Percentiles rank a stretch among this genome's conserved stretches.
Evolutionary conservation across 2,888 invertebrate genomes (phyloP).

Genomic region (Deroplatys truncata): DNA sequence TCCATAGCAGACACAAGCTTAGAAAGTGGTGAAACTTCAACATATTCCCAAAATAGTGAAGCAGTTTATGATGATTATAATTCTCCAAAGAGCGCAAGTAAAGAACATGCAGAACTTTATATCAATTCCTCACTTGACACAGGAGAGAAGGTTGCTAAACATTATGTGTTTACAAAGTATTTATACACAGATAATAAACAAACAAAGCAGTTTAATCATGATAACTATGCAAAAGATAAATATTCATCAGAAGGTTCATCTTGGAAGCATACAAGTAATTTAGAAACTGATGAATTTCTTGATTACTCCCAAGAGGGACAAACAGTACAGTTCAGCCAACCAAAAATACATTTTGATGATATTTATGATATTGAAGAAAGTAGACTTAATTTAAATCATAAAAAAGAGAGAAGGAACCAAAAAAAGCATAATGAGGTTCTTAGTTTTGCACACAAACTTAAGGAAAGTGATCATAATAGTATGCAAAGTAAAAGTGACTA

Average conservation of each 20-base stretch:
- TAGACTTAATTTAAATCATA: too few relatives aligned
- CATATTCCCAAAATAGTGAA: neutral
- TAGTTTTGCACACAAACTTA: neutral
- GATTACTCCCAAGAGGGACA: neutral
- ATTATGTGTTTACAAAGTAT: neutral
- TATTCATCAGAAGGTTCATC: neutral
- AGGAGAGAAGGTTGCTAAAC: neutral
- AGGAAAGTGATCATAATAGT: neutral
- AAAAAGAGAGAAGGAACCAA: too few relatives aligned
- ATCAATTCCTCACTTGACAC: neutral
- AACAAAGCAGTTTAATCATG: neutral
- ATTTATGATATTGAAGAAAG: too few relatives aligned
- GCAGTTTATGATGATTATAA: neutral
- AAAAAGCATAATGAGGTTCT: neutral
- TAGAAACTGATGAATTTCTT: neutral
- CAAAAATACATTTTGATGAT: too few relatives aligned
- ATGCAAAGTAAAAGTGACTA: neutral
- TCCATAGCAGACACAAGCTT: neutral
- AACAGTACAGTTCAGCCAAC: neutral
- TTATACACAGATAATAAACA: neutral
- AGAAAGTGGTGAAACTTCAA: neutral
- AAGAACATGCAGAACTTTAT: neutral
- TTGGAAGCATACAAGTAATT: neutral
- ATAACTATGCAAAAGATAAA: neutral
- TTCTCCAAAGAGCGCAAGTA: neutral